Base-by-base conservation (phyloP, 2,113 vertebrate species). In the Colinus virginianus region DNA sequence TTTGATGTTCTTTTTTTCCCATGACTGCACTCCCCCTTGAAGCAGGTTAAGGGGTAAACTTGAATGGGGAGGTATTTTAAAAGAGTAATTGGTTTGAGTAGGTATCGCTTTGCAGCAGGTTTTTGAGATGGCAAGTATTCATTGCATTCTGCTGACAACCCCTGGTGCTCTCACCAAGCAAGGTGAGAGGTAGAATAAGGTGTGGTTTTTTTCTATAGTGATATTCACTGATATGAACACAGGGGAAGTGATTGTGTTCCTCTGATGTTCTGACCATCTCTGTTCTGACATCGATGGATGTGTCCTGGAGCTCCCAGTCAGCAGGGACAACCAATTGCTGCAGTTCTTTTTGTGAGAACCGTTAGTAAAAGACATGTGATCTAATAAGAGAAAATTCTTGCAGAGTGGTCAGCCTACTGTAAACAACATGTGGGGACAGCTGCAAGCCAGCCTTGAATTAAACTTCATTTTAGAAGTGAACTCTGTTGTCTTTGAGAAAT, bases 201-300 rank as follows among this genome's bases (percentile, higher is more conserved):
- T 0, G 40, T 13, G 7, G 36, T 0, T 13, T 68, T 77, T 76
- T 40, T 5, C 42, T 36, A 1, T 7, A 19, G 26, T 11, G 5
- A 8, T 55, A 3, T 4, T 67, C 32, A 64, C 0, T 56, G 48
- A 18, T 62, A n/a, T 9, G 36, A 74, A 8, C 11, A 69, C 38
- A 53, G 78, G 56, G 32, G 23, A 13, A 32, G 21, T 19, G 6
- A 0, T 0, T 66, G 40, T 64, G 17, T 28, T 84, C 6, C 45
- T 8, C n/a, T 63, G 25, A 30, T 25, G 4, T 75, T 38, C 22
- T 38, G 22, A 11, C 42, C 14, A 6, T 30, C 38, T 63, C 38
- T 36, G 10, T 23, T 63, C 61, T 63, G 36, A 63, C 15, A 28
- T 6, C 20, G 20, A 15, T 22, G 42, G 64, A 11, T 67, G 32